phyloP scores from a whole-genome alignment of 2,888 invertebrate species.

The Nemotelus nigrinus region DNA sequence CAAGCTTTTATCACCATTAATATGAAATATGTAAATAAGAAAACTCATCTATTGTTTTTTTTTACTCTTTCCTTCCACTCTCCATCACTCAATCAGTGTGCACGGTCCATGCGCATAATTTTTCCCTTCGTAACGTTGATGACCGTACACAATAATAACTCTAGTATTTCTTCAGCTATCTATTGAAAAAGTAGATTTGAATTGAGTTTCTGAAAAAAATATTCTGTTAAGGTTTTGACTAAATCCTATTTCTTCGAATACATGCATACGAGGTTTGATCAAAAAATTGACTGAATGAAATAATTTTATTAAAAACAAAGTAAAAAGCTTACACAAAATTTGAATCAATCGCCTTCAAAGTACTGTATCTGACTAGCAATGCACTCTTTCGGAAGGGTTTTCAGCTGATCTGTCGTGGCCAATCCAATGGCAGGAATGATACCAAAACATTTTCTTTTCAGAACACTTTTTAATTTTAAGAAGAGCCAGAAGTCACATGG shows the following conservation, averaged over 20 bases:
- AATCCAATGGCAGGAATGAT: conserved; percentile 49
- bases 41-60: no score
- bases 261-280: not conserved
- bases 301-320: not conserved
- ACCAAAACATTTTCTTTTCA: conserved; percentile 48
- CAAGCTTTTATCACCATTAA: no score
- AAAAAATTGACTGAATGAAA: not conserved
- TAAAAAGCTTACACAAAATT: not conserved
- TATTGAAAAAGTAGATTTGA: no score
- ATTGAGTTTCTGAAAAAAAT: no score
- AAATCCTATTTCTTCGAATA: not conserved
- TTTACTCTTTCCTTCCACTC: no score
- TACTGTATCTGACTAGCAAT: not conserved
- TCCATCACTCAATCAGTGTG: no score
- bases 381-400: conserved; percentile 48
- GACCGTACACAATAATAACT: no score
- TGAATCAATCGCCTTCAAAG: not conserved
- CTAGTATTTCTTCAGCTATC: no score
- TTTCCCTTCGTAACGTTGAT: no score
- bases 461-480: conserved; percentile 5
- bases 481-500: not conserved
- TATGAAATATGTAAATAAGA: no score
- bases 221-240: no score
- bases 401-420: conserved; percentile 48
- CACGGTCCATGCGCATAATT: no score